phyloP scores from a whole-genome alignment of 2,797 vertebrate genomes.

The Menidia menidia region DNA sequence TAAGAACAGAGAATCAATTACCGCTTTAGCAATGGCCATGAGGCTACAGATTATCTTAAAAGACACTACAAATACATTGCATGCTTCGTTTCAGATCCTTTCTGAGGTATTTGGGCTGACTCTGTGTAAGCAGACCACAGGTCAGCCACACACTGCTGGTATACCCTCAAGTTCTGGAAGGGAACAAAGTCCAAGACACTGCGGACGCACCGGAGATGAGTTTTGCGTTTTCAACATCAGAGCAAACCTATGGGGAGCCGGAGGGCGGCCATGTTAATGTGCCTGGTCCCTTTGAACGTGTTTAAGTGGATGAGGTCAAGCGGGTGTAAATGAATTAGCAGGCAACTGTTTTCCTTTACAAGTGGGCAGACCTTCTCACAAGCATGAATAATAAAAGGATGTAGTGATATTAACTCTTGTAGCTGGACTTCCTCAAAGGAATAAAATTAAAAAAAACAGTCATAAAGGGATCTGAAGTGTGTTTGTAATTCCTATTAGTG shows the following conservation, averaged over 20 bases:
- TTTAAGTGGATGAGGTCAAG: conserved; percentile 57
- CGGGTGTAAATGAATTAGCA: conserved; percentile 56
- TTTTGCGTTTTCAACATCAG: conserved; percentile 4
- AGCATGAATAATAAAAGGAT: conserved; percentile 17
- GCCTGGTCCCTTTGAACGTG: conserved; percentile 38
- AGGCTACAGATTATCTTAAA: conserved; percentile 7
- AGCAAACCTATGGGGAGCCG: conserved; percentile 34
- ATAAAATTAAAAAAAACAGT: neutral
- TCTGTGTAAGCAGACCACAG: conserved; percentile 8
- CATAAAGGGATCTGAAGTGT: conserved; percentile 4
- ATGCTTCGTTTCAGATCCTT: conserved; percentile 1
- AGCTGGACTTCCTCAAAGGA: conserved; percentile 1
- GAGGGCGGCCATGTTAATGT: conserved; percentile 45
- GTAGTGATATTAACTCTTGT: conserved; percentile 22
- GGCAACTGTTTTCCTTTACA: conserved; percentile 37
- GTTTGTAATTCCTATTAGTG: neutral
- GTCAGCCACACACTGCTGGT: conserved; percentile 4
- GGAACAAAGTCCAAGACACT: conserved; percentile 19
- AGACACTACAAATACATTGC: neutral
- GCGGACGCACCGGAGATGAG: conserved; percentile 13
- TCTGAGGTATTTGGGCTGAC: conserved; percentile 2
- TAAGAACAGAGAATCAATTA: neutral
- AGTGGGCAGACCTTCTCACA: conserved; percentile 30
- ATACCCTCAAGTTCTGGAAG: neutral
- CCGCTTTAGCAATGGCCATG: conserved; percentile 7